Base-by-base conservation (phyloP, 2,888 invertebrate genomes). In the Tolmerus cingulatus region DNA sequence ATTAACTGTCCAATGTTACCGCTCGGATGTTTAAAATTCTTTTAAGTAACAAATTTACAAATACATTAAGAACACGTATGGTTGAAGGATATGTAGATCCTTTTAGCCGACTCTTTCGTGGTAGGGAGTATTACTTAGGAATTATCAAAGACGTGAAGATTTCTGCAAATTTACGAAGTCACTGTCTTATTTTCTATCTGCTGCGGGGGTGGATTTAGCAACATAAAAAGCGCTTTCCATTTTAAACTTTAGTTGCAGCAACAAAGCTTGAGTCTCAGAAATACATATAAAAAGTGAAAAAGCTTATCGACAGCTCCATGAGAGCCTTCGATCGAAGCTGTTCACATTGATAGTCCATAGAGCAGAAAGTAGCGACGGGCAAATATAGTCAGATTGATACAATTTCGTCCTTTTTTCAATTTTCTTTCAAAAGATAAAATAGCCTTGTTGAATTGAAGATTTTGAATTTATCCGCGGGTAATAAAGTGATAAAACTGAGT, bases 251-350 rank as follows among this genome's bases (percentile, higher is more conserved):
- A 1, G 37, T n/a, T 40, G 40, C 66, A 84, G 66, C 66, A 66
- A 66, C 66, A 84, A 84, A 84, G 84, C 84, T 84, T 27, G n/a
- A 16, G 19, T 19, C 66, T 19, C 12, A 23, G 84, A 66, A 84
- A 37, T 51, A 81, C 81, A 81, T 81, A 81, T 51, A 81, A 55
- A 66, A 81, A 30, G 81, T 51, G 81, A 81, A 81, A 51, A 81
- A 81, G 81, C 81, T 81, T 51, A 23, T 12, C 74, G 5, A 3
- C 66, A 37, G 37, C 37, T 84, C 66, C 40, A 43, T 66, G 57
- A 66, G 84, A 84, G 66, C 84, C 40, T 84, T 84, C 66, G 84
- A 84, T 84, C 84, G 84, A 84, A 84, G 40, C 43, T 57, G 84
- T 37, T 84, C 37, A 27, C 81, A 81, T 81, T 84, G 84, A 30